These are phyloP conservation scores for Drosophila miranda DNA, from an alignment of 1,140 invertebrate species.

Conservation along the genomic window DNA sequence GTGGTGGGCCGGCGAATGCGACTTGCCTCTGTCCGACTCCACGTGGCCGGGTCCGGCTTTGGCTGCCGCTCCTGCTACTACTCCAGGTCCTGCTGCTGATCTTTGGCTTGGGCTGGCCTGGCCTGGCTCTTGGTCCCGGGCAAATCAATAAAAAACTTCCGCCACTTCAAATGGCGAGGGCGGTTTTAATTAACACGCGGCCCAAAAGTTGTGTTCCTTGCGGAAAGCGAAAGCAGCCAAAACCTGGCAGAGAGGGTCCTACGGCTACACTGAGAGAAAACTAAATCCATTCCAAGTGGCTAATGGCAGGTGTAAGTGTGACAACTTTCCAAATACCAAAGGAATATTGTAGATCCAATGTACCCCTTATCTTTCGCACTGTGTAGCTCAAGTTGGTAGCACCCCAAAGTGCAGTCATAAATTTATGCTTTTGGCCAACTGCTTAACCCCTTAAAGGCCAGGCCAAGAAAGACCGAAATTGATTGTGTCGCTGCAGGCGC, in stretches of 20 bases:
- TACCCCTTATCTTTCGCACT: background rate
- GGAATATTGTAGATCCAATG: no score
- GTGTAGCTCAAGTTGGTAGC: constrained; percentile 31
- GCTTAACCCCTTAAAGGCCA: constrained; percentile 60
- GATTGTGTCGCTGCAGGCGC: constrained; percentile 60
- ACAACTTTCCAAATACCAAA: no score
- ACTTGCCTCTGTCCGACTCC: constrained; percentile 13
- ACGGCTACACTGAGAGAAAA: no score
- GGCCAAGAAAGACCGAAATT: constrained; percentile 65
- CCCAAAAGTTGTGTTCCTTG: background rate
- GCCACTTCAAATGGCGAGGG: constrained; percentile 60
- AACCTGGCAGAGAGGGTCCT: background rate
- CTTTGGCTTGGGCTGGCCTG: no score
- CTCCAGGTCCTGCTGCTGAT: background rate
- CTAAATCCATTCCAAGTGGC: no score
- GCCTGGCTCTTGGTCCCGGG: background rate
- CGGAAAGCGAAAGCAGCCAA: constrained; percentile 57
- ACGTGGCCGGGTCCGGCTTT: no score
- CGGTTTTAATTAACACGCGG: constrained; percentile 77
- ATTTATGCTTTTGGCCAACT: constrained; percentile 59
- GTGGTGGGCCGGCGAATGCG: constrained; percentile 32
- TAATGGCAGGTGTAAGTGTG: background rate
- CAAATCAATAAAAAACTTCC: constrained; percentile 81
- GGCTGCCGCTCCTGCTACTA: background rate
- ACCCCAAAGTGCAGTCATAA: constrained; percentile 64